These are phyloP conservation scores for Epizoanthus rinbou DNA, from an alignment of 92 coral and sea anemone species.

Conservation along the genomic window DNA sequence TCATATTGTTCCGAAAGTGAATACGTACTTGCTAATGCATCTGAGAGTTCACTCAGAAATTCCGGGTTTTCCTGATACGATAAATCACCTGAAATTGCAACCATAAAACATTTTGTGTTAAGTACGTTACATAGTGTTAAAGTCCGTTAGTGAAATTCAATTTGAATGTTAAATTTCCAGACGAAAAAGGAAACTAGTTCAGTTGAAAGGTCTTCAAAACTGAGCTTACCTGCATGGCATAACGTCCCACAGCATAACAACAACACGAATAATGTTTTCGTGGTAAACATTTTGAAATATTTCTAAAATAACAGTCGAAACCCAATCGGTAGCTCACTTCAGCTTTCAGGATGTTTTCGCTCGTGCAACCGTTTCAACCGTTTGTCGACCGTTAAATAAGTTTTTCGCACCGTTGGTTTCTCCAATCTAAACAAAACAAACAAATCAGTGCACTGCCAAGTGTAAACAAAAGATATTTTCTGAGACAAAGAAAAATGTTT, in stretches of 20 bases:
- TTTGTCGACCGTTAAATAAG: conserved; percentile 3
- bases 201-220: neutral
- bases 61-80: conserved; percentile 13
- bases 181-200: neutral
- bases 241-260: neutral
- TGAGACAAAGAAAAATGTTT: neutral
- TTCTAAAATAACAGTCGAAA: neutral
- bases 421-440: neutral
- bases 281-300: neutral
- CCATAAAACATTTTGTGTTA: neutral
- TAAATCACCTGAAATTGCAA: neutral
- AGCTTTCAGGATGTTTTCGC: neutral
- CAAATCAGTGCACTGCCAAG: neutral
- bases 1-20: neutral
- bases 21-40: conserved; percentile 20
- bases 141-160: neutral
- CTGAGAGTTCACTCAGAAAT: conserved; percentile 18
- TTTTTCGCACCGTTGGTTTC: conserved; percentile 14
- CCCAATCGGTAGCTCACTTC: neutral
- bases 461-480: neutral
- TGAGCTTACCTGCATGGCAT: neutral
- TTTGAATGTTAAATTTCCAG: neutral
- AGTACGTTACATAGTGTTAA: neutral
- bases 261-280: neutral
- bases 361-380: conserved; percentile 5